Base-by-base conservation (phyloP, 2,888 invertebrate species). In the Linnaemya vulpina region DNA sequence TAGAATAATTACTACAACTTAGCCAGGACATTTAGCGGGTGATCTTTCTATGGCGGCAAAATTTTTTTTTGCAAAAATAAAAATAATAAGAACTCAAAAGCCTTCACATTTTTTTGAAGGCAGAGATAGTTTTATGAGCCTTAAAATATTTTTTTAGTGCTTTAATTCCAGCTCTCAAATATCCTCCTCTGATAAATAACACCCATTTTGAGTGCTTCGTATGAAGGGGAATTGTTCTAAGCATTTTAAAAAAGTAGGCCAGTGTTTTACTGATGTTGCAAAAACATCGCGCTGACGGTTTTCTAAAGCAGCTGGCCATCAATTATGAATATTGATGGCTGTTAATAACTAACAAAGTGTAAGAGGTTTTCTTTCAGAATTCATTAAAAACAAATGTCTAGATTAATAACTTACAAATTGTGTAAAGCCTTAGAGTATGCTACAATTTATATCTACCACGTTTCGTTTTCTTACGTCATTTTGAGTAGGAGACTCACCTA, bases 251-350 rank as follows among this genome's bases (percentile, higher is more conserved):
- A 55, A 76, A 63, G 55, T 82, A 82, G 70, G 70, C 55, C 76
- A 70, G 30, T 11, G 25, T 43, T 17, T 35, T 53, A 65, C 49
- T 53, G 43, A 40, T 74, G 20, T 51, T 68, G 35, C n/a, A 8
- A 15, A 35, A 25, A 17, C 1, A 15, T 20, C 5, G 20, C 20
- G 20, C 20, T 73, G 17, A 49, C 17, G 55, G 25, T 55, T 73
- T n/a, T 70, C 1, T 55, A 9, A 68, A 60, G n/a, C 51, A 74
- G 49, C 38, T 76, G 38, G 35, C 55, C 62, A 62, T 82, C 53
- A 55, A 70, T 53, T 70, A 76, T 82, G 38, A 70, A 58, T 82
- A 82, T 55, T 75, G 62, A 68, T 70, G 68, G 4, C 30, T 62
- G 15, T 65, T 65, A 65, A 65, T 65, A 20, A 51, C 10, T 51